A percentile compares a stretch with the other conserved stretches of the same genome.
phyloP scores from a whole-genome alignment of 2,797 vertebrate genomes.

The Nyctibius grandis region DNA sequence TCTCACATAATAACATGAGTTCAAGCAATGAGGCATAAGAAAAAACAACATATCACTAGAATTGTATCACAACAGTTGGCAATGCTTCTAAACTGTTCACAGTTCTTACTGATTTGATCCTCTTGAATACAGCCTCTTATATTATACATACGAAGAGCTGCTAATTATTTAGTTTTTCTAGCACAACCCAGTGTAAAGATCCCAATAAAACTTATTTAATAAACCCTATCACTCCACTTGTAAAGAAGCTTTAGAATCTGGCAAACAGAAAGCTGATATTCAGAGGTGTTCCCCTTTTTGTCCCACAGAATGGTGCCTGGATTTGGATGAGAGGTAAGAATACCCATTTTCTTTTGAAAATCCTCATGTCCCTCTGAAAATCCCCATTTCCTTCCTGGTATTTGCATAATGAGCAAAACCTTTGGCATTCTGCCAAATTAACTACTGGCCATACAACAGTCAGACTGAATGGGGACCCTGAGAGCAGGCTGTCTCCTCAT shows the following conservation, averaged over 20 bases:
- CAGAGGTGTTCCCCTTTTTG: background rate
- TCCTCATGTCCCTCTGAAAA: slow-evolving; percentile 4
- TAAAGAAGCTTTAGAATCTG: background rate
- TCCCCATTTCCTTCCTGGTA: slow-evolving; percentile 20
- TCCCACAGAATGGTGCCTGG: background rate
- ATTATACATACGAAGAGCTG: background rate
- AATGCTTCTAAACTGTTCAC: background rate
- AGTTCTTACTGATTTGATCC: background rate
- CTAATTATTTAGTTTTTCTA: background rate
- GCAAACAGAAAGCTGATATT: background rate
- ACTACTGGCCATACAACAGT: background rate
- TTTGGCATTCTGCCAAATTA: background rate
- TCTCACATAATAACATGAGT: background rate
- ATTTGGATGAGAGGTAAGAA: background rate
- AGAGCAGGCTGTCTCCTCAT: background rate
- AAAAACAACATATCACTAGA: background rate
- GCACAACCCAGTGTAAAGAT: background rate
- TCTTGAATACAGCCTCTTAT: background rate
- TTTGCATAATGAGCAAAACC: slow-evolving; percentile 25
- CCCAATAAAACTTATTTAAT: background rate
- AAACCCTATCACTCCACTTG: background rate
- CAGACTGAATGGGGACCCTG: background rate
- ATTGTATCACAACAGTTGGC: background rate
- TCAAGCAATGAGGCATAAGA: background rate
- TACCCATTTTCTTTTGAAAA: background rate